These are phyloP conservation scores for Brassicogethes aeneus DNA, from an alignment of 2,888 invertebrate species.

Conservation along the genomic window DNA sequence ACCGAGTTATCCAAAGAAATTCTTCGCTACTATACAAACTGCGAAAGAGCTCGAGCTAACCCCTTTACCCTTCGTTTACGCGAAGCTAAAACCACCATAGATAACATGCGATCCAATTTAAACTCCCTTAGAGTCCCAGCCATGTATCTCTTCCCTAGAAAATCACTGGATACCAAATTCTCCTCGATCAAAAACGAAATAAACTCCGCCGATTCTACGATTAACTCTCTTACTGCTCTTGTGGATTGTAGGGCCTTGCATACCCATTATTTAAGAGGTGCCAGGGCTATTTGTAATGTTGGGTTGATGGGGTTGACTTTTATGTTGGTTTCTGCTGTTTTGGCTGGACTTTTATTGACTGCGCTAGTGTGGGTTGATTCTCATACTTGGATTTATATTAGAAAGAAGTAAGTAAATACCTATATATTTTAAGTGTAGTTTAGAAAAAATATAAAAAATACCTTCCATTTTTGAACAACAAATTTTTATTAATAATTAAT, in stretches of 20 bases:
- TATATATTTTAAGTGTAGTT: too few relatives aligned
- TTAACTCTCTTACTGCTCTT: constrained; percentile 58
- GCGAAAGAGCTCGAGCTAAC: constrained; percentile 69
- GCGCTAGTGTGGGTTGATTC: constrained; percentile 91
- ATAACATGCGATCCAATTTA: constrained; percentile 45
- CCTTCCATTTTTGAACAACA: too few relatives aligned
- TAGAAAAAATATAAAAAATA: too few relatives aligned
- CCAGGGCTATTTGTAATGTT: constrained; percentile 74
- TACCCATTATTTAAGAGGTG: constrained; percentile 67
- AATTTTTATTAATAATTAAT: too few relatives aligned
- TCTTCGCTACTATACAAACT: constrained; percentile 58
- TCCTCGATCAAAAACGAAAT: constrained; percentile 71
- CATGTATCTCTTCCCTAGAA: constrained; percentile 42
- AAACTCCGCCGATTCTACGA: constrained; percentile 64
- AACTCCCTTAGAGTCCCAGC: constrained; percentile 44
- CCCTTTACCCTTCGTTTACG: constrained; percentile 74
- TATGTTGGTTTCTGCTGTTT: constrained; percentile 77
- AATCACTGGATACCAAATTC: constrained; percentile 60
- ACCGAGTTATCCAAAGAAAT: constrained; percentile 37
- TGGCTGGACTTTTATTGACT: constrained; percentile 83
- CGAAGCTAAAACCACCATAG: constrained; percentile 49
- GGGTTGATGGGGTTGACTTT: constrained; percentile 75
- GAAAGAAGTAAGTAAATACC: constrained; percentile 60
- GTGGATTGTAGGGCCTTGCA: constrained; percentile 80
- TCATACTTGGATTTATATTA: constrained; percentile 94